Conservation (phyloP, 64 coral and sea anemone genomes). For the Astreopora myriophthalma region DNA sequence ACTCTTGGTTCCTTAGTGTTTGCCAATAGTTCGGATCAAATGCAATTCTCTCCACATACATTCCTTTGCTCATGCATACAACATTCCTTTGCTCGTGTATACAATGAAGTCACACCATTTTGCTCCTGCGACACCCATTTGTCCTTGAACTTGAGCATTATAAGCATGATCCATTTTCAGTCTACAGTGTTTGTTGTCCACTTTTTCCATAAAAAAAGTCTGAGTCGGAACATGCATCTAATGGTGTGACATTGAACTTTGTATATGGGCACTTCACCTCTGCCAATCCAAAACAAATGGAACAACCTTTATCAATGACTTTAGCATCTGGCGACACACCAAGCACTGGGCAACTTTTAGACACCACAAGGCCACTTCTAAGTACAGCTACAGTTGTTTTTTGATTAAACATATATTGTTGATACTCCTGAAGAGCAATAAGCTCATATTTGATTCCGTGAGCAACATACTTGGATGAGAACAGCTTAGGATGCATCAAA, state of each 20-base stretch:
- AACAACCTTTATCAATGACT: slow-evolving; percentile 26
- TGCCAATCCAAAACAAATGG: not conserved
- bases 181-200: not conserved
- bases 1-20: not conserved
- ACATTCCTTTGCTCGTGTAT: not conserved
- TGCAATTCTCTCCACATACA: not conserved
- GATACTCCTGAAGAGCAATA: slow-evolving; percentile 14
- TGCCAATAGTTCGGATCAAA: not conserved
- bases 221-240: slow-evolving; percentile 45
- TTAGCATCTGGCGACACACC: slow-evolving; percentile 40
- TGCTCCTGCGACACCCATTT: not conserved
- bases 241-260: slow-evolving; percentile 1
- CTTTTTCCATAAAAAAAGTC: slow-evolving; percentile 51
- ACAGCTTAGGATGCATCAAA: slow-evolving; percentile 42
- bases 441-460: slow-evolving; percentile 37
- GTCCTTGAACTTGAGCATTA: slow-evolving; percentile 35
- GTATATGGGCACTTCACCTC: slow-evolving; percentile 38
- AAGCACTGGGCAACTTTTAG: not conserved
- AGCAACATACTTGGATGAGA: not conserved
- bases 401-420: slow-evolving; percentile 30
- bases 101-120: slow-evolving; percentile 42
- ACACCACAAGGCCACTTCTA: slow-evolving; percentile 22
- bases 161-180: slow-evolving; percentile 15
- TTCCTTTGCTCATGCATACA: not conserved
- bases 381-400: slow-evolving; percentile 19